Evolutionary conservation across 2,888 invertebrate genomes (phyloP), one percentile per base, ranked within the genome.

Genomic region (Chorisops tibialis): DNA sequence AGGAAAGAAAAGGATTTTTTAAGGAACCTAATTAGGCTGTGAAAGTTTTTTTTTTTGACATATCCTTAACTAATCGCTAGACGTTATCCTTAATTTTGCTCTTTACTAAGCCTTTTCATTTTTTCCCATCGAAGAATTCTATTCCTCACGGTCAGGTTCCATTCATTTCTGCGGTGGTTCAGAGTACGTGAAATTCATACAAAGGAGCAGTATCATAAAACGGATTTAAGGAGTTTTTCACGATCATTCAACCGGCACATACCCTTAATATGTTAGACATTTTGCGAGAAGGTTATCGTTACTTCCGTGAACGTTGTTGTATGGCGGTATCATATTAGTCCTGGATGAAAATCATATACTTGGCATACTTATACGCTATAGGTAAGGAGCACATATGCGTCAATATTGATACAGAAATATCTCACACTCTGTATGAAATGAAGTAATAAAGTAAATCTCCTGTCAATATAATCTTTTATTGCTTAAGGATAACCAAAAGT

Each of bases 401-500:
- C 6, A 43, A 19, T 14, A 30, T 30, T 30, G 30, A 30, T 30
- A 30, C 30, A 30, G 9, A 30, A 30, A 30, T 30, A 9, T 30
- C 7, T 9, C 30, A n/a, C 47, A 59, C 45, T 59, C 61, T 58
- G 58, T n/a, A n/a, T 61, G 58, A 65, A 61, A 65, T 65, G 60
- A 63, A 65, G 65, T 61, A 60, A 65, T 65, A 65, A 65, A 62
- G 61, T 63, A 65, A 58, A 62, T 60, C 62, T 63, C 63, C 65
- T 65, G 65, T 65, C 65, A 63, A 65, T 65, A 63, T 65, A 65
- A 65, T 65, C 65, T 65, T 65, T 65, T 65, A 65, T 65, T 63
- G 65, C 65, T 65, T 62, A 63, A 62, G 62, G 65, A 65, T 65
- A 62, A 63, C 65, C 62, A 43, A 65, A 65, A 63, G 65, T 65